phyloP scores from a whole-genome alignment of 2,113 vertebrate genomes.

The Cygnus buccinator region DNA sequence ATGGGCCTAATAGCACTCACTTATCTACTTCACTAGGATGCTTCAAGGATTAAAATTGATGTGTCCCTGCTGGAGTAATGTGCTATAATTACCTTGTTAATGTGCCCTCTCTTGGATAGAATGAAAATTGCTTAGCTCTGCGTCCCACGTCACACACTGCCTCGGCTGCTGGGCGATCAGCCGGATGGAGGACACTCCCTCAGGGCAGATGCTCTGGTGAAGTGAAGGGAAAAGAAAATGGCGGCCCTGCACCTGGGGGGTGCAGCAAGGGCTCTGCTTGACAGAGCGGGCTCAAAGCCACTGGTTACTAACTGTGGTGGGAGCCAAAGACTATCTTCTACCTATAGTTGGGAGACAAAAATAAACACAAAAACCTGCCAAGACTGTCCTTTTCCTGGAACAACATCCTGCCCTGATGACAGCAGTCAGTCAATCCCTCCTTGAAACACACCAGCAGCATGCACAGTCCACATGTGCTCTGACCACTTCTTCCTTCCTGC shows the following conservation, averaged over 20 bases:
- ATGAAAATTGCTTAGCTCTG: neutral
- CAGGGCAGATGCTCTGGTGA: neutral
- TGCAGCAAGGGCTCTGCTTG: neutral
- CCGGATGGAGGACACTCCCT: neutral
- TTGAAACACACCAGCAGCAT: neutral
- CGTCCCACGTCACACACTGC: neutral
- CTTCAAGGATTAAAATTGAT: conserved; percentile 63
- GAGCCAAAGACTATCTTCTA: neutral
- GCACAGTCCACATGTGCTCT: rapidly evolving
- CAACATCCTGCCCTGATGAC: neutral
- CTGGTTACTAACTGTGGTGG: neutral
- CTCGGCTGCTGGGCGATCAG: neutral
- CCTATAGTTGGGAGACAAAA: neutral
- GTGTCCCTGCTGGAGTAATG: conserved; percentile 33
- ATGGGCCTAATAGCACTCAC: conserved; percentile 37
- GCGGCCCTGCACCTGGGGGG: neutral
- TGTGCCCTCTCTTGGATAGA: conserved; percentile 53
- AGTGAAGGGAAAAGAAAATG: neutral
- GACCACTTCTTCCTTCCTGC: neutral
- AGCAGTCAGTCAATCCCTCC: neutral
- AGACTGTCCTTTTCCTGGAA: neutral
- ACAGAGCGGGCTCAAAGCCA: neutral
- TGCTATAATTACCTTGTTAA: conserved; percentile 62
- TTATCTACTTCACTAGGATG: conserved; percentile 53
- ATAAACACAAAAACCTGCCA: neutral